Percentiles rank a stretch among this genome's conserved stretches.
Conservation (phyloP, 2,888 invertebrate species). For the Andricus curvator region DNA sequence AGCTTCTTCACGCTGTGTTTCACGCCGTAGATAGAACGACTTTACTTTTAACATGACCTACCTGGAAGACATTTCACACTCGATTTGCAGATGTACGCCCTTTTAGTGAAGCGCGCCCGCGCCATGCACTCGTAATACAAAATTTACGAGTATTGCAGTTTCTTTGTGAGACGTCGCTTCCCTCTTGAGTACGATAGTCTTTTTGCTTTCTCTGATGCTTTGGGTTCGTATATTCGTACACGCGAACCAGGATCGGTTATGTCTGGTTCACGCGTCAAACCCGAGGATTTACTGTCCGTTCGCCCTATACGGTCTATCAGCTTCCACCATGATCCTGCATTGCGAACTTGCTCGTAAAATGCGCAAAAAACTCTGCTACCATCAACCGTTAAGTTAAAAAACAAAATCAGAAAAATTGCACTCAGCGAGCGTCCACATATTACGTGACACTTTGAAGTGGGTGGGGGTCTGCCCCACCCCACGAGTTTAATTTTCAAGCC, state of each 20-base stretch:
- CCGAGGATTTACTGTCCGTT: neutral
- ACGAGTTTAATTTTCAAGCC: too few relatives aligned
- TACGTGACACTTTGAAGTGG: too few relatives aligned
- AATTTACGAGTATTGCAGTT: constrained; percentile 17
- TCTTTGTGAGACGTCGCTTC: constrained; percentile 9
- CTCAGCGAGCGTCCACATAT: neutral
- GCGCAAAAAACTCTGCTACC: neutral
- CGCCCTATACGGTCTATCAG: constrained; percentile 3
- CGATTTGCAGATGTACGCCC: constrained; percentile 7
- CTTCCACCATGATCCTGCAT: neutral
- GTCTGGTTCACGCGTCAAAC: constrained; percentile 14
- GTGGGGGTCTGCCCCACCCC: too few relatives aligned
- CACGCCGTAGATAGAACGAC: neutral
- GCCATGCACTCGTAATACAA: neutral
- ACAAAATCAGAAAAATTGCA: neutral
- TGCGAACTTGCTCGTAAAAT: constrained; percentile 5
- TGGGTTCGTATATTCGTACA: neutral
- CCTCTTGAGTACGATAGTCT: neutral
- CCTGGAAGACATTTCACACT: constrained; percentile 2
- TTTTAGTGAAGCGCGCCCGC: constrained; percentile 1
- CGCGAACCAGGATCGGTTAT: constrained; percentile 5
- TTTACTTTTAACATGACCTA: constrained; percentile 5
- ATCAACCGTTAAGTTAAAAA: neutral
- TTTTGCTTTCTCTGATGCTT: neutral
- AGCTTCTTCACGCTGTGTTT: constrained; percentile 4